These are phyloP conservation scores for Trachelus troglodyta DNA, from an alignment of 2,888 invertebrate genomes.

Conservation along the genomic window DNA sequence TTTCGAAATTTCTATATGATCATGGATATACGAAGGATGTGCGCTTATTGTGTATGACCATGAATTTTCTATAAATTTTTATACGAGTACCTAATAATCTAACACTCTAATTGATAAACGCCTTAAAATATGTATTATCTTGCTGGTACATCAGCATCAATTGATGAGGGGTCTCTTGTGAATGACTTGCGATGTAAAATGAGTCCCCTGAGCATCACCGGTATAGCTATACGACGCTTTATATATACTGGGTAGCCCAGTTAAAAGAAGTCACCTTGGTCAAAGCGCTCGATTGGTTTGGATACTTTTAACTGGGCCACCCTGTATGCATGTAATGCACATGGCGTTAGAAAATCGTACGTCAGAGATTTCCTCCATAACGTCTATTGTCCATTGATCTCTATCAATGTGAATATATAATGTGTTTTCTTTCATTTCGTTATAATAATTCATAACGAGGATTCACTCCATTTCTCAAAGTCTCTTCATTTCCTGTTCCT, in stretches of 20 bases:
- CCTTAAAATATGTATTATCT: background rate
- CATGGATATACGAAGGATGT: background rate
- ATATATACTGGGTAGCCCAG: background rate
- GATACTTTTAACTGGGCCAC: background rate
- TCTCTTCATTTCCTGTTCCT: background rate
- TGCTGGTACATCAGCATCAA: background rate
- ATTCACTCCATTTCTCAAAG: background rate
- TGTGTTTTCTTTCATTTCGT: background rate
- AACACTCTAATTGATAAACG: background rate
- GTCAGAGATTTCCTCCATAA: constrained; percentile 43
- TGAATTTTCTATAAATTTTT: background rate
- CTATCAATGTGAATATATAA: background rate
- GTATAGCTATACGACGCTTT: background rate
- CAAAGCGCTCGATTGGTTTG: too few relatives aligned
- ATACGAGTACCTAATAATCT: background rate
- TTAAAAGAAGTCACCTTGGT: background rate
- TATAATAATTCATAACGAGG: background rate
- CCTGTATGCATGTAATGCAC: background rate
- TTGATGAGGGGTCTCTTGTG: background rate
- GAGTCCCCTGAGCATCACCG: background rate
- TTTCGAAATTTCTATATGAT: constrained; percentile 34
- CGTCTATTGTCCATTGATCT: background rate
- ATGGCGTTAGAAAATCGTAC: constrained; percentile 49
- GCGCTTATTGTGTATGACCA: background rate
- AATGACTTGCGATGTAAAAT: background rate